Evolutionary conservation across 2,888 invertebrate species (phyloP).

Genomic region (Metallyticus violacea): DNA sequence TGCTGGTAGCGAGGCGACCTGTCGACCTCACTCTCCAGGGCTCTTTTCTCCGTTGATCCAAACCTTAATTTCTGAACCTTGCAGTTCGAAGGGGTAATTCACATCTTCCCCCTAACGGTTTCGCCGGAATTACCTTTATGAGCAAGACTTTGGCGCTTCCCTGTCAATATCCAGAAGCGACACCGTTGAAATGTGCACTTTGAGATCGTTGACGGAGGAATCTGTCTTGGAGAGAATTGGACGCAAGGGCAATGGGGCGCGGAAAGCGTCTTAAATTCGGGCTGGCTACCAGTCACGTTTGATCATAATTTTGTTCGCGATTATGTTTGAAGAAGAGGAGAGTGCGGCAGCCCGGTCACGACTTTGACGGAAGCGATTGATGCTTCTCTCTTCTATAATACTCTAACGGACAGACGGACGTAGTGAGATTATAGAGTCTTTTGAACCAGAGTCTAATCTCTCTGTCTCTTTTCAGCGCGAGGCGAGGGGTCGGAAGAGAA

Average conservation of each 20-base stretch:
- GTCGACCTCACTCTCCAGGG: no score
- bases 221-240: neutral
- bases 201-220: neutral
- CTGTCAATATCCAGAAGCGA: no score
- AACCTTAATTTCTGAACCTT: no score
- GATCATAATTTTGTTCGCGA: constrained; percentile 8
- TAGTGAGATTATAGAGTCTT: constrained; percentile 1
- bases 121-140: no score
- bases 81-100: no score
- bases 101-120: no score
- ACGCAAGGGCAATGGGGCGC: neutral
- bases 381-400: neutral
- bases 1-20: no score
- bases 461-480: neutral
- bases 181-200: neutral
- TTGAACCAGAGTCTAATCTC: neutral
- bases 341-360: constrained; percentile 4
- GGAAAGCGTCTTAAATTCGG: neutral
- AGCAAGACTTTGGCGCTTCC: no score
- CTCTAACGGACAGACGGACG: neutral
- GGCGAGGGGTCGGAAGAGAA: no score
- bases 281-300: neutral
- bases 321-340: neutral
- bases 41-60: no score
- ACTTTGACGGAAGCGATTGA: constrained; percentile 7